Evolutionary conservation across 2,797 vertebrate species (phyloP).

Genomic region (Protonibea diacanthus): DNA sequence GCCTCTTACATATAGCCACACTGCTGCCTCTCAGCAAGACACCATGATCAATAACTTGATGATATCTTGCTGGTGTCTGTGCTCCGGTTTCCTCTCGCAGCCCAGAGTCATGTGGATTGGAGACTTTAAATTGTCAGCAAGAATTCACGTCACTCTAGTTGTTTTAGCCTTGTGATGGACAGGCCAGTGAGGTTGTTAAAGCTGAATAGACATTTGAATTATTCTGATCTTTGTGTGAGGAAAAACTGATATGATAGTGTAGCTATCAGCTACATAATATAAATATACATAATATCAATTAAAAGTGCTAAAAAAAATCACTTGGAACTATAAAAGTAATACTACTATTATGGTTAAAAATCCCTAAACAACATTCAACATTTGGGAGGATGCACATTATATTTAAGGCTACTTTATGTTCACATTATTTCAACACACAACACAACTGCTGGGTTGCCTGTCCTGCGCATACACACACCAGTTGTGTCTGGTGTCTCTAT

Average conservation of each 20-base stretch:
- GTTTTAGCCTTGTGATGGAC: neutral
- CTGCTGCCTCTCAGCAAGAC: constrained; percentile 32
- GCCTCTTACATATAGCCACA: constrained; percentile 23
- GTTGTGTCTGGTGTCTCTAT: too few species aligned
- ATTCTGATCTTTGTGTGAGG: neutral
- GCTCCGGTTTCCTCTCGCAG: constrained; percentile 20
- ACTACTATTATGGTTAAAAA: too few species aligned
- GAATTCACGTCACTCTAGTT: neutral
- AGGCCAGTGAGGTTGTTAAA: neutral
- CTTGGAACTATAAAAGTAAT: neutral
- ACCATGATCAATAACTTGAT: constrained; percentile 45
- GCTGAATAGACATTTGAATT: neutral
- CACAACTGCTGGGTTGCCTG: too few species aligned
- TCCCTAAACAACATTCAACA: neutral
- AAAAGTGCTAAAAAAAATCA: too few species aligned
- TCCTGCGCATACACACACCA: too few species aligned
- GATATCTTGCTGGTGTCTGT: constrained; percentile 35
- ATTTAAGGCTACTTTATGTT: too few species aligned
- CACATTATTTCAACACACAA: too few species aligned
- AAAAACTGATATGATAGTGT: neutral
- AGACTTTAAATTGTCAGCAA: neutral
- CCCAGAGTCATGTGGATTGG: neutral
- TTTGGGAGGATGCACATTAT: neutral
- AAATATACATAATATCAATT: too few species aligned
- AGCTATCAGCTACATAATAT: neutral